Evolutionary conservation across 2,113 vertebrate genomes (phyloP), one percentile per base, ranked within the genome.

Genomic region (Prunella fulvescens): DNA sequence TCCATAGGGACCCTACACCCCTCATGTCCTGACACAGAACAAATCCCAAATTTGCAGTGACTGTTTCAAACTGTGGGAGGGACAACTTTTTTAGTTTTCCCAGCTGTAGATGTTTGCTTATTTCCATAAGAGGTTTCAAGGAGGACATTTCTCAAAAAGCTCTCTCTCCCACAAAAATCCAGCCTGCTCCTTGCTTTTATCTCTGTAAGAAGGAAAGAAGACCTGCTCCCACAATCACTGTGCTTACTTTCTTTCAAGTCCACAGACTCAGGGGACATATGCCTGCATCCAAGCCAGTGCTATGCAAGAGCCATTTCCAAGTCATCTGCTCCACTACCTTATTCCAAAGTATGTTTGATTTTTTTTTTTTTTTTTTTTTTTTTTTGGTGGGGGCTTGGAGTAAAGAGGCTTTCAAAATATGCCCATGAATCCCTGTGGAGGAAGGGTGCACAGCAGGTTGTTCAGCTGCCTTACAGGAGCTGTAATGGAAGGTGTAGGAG

Each of bases 341-440:
- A 58, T 88, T 88, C 80, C 65, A 86, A 91, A 96, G 67, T 45
- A 50, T 48, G 64, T 40, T 86, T 82, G 45, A 53, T 72, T 90
- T 13, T 51, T 54, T 60, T 37, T 25, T 60, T 74, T 78, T 16
- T 13, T 47, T 67, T 81, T 42, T 64, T 58, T 78, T 47, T 53
- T 73, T 81, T 53, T 74, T 11, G 70, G 86, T 29, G 73, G 66
- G 70, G 42, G 48, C 37, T 91, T 62, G 60, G 72, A 90, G 71
- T 86, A 92, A 91, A 93, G 66, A 93, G 47, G 61, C 48, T 82
- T 92, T 88, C 74, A 76, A 90, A 93, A 93, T 19, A 80, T 28
- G 33, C 45, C 82, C 76, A 33, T 65, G 76, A 88, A 65, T 69
- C 71, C 78, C 81, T 60, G 42, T 48, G 85, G 88, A 87, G 47